Evolutionary conservation across 2,113 vertebrate species (phyloP), one percentile per base, ranked within the genome.

Genomic region (Sterna hirundo): DNA sequence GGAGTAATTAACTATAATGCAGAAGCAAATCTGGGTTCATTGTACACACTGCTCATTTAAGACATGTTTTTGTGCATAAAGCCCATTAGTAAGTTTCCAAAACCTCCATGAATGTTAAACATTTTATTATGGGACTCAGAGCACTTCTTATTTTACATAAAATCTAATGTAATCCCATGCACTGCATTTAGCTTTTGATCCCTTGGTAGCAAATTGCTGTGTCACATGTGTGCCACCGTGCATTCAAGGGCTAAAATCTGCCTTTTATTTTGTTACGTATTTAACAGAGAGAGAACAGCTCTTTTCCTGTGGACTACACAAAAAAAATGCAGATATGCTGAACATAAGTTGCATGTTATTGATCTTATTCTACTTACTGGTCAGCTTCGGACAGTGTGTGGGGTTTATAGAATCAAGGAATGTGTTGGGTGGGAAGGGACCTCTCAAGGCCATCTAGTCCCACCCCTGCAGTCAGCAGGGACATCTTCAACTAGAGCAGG

Each of bases 21-120:
- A 81, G 91, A 95, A 88, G 70, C 91, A 95, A 96, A 96, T 95
- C 89, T 95, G 86, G 55, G 42, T 95, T 96, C 64, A 74, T 88
- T 90, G 81, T 95, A 62, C 4, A 7, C 34, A 20, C 66, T 68
- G 71, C 84, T 96, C 78, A 83, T 80, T 95, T 94, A 80, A 90
- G 70, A 91, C 70, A 55, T 51, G 19, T 32, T 93, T 91, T 86
- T 90, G 58, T 77, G 76, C 60, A 66, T 57, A 80, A 93, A 91
- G 55, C 89, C 91, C 62, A 71, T 94, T 90, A 90, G 58, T 57
- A 79, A 72, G 69, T 88, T 86, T 94, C 52, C 57, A 64, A 93
- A 93, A 88, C 44, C 62, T 85, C 44, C 51, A 51, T 57, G 89
- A 95, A 96, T 93, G 89, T 58, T 96, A 83, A 95, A 86, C 64